A percentile compares a stretch with the other conserved stretches of the same genome.
Conservation (phyloP, 2,797 vertebrate species). For the Cryptoprocta ferox region DNA sequence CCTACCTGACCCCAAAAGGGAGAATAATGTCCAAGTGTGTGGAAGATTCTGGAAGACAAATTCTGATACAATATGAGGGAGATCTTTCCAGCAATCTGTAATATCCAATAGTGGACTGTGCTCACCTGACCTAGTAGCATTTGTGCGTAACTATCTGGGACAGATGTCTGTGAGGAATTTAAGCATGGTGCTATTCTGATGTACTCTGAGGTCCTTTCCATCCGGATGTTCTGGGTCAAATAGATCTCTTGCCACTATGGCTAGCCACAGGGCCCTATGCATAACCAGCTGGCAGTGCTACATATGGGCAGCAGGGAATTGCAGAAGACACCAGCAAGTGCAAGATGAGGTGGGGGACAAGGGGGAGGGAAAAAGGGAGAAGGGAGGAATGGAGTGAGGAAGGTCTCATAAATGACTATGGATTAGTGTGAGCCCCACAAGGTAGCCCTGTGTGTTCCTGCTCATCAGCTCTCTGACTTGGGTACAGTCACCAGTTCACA, state of each 20-base stretch:
- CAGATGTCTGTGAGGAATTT: neutral
- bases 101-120: fast-evolving
- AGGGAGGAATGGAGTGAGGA: too few species aligned
- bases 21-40: neutral
- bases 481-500: neutral
- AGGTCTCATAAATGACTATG: fast-evolving
- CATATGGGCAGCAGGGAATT: neutral
- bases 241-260: fast-evolving
- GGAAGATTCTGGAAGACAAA: neutral
- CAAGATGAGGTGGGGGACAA: fast-evolving
- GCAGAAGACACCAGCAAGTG: fast-evolving
- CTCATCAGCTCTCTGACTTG: neutral
- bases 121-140: neutral
- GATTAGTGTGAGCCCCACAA: neutral
- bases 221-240: neutral
- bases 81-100: neutral
- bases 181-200: fast-evolving
- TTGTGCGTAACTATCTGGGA: neutral
- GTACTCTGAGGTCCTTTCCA: neutral
- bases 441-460: neutral
- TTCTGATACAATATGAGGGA: neutral
- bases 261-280: neutral
- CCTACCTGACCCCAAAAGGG: neutral
- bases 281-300: neutral
- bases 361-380: neutral